These are phyloP conservation scores for Pangasianodon gigas DNA, from an alignment of 2,113 vertebrate species.

Conservation along the genomic window DNA sequence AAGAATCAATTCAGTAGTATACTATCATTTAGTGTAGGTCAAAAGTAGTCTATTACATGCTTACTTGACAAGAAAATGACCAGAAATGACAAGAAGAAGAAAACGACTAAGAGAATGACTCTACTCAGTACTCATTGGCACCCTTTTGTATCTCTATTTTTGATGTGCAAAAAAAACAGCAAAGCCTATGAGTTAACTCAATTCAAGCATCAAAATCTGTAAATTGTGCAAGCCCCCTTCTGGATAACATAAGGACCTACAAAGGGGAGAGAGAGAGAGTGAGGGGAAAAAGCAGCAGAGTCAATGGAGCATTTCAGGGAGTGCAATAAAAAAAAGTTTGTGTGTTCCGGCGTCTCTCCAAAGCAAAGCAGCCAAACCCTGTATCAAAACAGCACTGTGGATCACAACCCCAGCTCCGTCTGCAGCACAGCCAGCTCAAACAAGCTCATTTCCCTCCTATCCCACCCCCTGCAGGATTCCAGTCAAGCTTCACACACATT, in stretches of 20 bases:
- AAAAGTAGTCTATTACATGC: background rate
- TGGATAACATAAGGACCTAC: background rate
- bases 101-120: background rate
- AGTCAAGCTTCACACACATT: slow-evolving; percentile 35
- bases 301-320: slow-evolving; percentile 31
- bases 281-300: background rate
- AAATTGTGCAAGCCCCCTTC: background rate
- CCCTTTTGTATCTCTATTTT: background rate
- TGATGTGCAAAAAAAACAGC: too few species aligned
- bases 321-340: slow-evolving; percentile 19
- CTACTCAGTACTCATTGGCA: background rate
- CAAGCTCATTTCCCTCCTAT: slow-evolving; percentile 33
- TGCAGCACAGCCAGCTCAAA: slow-evolving; percentile 38
- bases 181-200: background rate
- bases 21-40: background rate
- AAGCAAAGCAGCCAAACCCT: slow-evolving; percentile 36
- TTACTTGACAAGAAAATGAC: background rate
- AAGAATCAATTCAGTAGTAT: background rate
- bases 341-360: slow-evolving; percentile 38
- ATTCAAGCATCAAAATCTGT: background rate
- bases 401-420: slow-evolving; percentile 11
- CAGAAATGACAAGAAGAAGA: slow-evolving; percentile 3
- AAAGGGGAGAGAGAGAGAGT: background rate
- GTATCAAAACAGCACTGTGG: slow-evolving; percentile 20
- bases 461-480: slow-evolving; percentile 35